A percentile compares a stretch with the other conserved stretches of the same genome.
phyloP scores from a whole-genome alignment of 2,797 vertebrate species.

The Spinus pinus region DNA sequence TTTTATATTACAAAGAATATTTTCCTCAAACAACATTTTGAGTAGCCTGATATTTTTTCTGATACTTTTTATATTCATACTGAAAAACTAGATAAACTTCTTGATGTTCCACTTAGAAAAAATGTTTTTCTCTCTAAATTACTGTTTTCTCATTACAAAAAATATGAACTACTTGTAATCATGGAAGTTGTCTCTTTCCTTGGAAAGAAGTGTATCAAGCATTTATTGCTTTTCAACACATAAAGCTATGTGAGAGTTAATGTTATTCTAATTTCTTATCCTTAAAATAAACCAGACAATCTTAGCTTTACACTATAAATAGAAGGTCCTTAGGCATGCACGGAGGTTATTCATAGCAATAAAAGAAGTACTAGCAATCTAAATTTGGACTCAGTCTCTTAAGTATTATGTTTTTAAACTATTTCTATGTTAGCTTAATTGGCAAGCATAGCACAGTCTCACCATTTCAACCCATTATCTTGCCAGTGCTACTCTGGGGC shows the following conservation, averaged over 20 bases:
- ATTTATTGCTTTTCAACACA: not conserved
- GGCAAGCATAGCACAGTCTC: slow-evolving; percentile 66
- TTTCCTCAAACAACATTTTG: not conserved
- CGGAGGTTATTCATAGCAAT: slow-evolving; percentile 24
- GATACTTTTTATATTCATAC: not conserved
- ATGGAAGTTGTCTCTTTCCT: not conserved
- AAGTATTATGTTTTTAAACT: slow-evolving; percentile 15
- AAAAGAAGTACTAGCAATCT: not conserved
- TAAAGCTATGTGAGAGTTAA: not conserved
- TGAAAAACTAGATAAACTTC: not conserved
- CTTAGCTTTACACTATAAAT: slow-evolving; percentile 33
- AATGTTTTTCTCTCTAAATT: not conserved
- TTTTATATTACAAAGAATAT: not conserved
- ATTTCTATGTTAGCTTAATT: slow-evolving; percentile 29
- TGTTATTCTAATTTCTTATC: slow-evolving; percentile 31
- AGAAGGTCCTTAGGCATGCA: slow-evolving; percentile 2
- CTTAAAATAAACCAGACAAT: slow-evolving; percentile 54
- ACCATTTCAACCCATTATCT: slow-evolving; percentile 77
- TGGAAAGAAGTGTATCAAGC: not conserved
- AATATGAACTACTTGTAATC: not conserved
- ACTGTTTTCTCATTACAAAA: not conserved
- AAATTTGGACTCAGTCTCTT: not conserved
- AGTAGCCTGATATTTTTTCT: not conserved
- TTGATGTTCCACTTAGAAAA: not conserved
- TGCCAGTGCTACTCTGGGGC: slow-evolving; percentile 69